These are phyloP conservation scores for Zaprionus lineosus DNA, from an alignment of 2,888 invertebrate species.

Conservation along the genomic window DNA sequence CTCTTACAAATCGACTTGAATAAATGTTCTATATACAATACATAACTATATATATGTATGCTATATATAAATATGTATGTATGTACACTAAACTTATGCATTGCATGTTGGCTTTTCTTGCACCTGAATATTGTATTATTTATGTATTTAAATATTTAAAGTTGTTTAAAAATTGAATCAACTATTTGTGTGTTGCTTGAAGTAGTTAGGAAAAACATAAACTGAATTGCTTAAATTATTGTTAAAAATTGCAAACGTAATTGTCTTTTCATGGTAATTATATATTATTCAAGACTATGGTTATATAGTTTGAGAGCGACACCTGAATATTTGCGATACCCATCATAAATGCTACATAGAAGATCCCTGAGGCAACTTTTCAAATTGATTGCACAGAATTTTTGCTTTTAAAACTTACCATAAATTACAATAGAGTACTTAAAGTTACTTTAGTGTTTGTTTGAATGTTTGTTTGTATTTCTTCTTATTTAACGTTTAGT, in stretches of 20 bases:
- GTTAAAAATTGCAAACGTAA: constrained; percentile 80
- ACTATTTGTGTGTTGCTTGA: constrained; percentile 76
- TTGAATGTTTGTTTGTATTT: too few relatives aligned
- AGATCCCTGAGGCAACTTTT: constrained; percentile 61
- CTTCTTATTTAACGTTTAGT: constrained; percentile 25
- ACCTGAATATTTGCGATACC: constrained; percentile 71
- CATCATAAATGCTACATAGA: constrained; percentile 55
- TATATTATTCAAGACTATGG: constrained; percentile 15
- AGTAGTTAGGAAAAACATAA: constrained; percentile 68
- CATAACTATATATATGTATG: too few relatives aligned
- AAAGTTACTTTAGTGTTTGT: constrained; percentile 61
- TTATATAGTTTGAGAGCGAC: constrained; percentile 24
- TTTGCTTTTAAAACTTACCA: constrained; percentile 64
- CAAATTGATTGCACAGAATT: constrained; percentile 55
- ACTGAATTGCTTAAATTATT: constrained; percentile 75
- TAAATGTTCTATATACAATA: constrained; percentile 37
- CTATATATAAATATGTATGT: constrained; percentile 34
- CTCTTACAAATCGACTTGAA: constrained; percentile 51
- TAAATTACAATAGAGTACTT: constrained; percentile 58
- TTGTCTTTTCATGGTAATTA: constrained; percentile 29
- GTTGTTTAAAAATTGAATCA: constrained; percentile 66
- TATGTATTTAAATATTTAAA: constrained; percentile 28
- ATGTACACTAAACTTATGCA: constrained; percentile 28
- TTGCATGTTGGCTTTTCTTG: constrained; percentile 50
- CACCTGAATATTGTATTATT: constrained; percentile 29